Evolutionary conservation across 2,797 vertebrate genomes (phyloP).

Genomic region (Salmo trutta): DNA sequence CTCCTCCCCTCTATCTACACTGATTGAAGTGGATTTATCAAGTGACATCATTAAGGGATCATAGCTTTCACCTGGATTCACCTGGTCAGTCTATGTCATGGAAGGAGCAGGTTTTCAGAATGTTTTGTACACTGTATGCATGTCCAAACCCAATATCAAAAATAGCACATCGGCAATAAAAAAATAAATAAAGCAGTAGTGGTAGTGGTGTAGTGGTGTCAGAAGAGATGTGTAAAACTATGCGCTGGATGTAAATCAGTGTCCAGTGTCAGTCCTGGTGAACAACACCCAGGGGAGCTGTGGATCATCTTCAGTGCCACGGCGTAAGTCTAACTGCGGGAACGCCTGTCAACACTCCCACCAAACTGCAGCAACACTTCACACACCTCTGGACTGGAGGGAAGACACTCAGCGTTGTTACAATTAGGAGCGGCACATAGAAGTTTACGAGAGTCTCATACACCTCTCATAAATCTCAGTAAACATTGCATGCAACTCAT

Average conservation of each 20-base stretch:
- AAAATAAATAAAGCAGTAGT: background rate
- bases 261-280: background rate
- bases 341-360: slow-evolving; percentile 5
- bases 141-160: background rate
- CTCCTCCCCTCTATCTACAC: no score
- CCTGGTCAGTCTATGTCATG: no score
- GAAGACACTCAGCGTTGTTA: background rate
- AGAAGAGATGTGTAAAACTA: background rate
- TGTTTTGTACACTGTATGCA: no score
- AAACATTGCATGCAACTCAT: background rate
- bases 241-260: slow-evolving; percentile 10
- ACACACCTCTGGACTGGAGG: background rate
- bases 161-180: background rate
- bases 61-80: no score
- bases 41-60: no score
- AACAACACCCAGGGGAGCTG: background rate
- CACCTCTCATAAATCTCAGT: background rate
- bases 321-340: background rate
- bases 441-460: background rate
- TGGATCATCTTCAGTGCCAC: background rate
- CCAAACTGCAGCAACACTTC: slow-evolving; percentile 9
- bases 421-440: background rate
- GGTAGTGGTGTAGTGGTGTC: background rate
- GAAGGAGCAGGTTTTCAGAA: no score
- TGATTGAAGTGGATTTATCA: no score